Evolutionary conservation across 92 coral and sea anemone genomes (phyloP), one percentile per base, ranked within the genome.

Genomic region (Epizoanthus scotinus): DNA sequence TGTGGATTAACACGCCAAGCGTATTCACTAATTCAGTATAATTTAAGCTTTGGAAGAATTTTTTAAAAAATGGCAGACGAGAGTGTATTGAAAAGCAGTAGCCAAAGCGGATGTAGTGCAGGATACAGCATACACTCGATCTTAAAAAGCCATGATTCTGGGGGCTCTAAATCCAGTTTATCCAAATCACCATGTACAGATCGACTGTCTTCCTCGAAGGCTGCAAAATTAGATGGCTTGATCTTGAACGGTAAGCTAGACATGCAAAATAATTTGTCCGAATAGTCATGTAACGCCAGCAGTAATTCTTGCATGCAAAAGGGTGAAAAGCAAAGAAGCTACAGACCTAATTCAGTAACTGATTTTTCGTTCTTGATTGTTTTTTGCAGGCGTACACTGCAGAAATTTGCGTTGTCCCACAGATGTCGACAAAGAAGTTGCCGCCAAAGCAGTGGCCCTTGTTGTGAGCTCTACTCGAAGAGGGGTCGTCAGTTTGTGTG

Each of bases 401-500:
- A 75, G 81, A 50, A 14, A 4, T 3, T n/a, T 52, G 26, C 49
- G 8, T 6, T 71, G 44, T 8, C 59, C 69, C 9, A 1, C 49
- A 75, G 67, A 75, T 57, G 28, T 59, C 10, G 56, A 60, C 63
- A 59, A 75, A 59, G 81, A 38, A 12, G 59, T 75, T 36, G 81
- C 81, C 3, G 57, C 81, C 3, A 75, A 36, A 42, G 81, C 81
- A 4, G 81, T 75, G 36, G 58, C 56, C n/a, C 18, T 75, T 21
- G 81, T 75, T 22, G 81, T 75, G 15, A 13, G 15, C 8, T 14
- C 60, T 10, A 75, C 81, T n/a, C 67, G 66, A n/a, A 58, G 18
- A 75, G 81, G 81, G 15, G 38, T 75, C 4, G 81, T 75, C 21
- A 22, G 67, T 44, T 44, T 75, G n/a, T 75, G 81, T 55, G 42